These are phyloP conservation scores for Microplitis mediator DNA, from an alignment of 1,140 invertebrate genomes.

Conservation along the genomic window DNA sequence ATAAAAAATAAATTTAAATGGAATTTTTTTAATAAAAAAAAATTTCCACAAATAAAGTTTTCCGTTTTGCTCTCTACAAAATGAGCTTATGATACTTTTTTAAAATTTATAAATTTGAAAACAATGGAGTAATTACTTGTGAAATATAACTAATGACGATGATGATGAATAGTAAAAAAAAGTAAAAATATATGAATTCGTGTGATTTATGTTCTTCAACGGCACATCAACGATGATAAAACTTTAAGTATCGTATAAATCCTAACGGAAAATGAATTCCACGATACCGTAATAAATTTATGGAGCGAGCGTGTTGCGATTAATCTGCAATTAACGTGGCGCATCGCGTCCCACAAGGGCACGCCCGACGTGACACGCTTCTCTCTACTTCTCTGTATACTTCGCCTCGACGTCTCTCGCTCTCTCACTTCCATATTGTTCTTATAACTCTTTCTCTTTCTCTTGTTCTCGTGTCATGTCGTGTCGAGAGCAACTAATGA, in stretches of 20 bases:
- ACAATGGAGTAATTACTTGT: too few relatives aligned
- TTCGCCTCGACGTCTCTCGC: neutral
- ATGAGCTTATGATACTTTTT: too few relatives aligned
- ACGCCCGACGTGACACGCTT: conserved; percentile 21
- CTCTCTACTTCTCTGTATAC: neutral
- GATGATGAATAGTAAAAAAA: neutral
- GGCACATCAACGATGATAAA: conserved; percentile 1
- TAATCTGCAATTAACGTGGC: conserved; percentile 24
- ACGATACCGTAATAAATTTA: conserved; percentile 21
- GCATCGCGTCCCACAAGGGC: conserved; percentile 17
- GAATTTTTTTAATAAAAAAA: too few relatives aligned
- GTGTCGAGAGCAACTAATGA: conserved; percentile 18
- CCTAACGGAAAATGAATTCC: neutral
- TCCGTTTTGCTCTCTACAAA: too few relatives aligned
- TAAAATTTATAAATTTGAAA: too few relatives aligned
- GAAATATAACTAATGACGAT: neutral
- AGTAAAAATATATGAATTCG: neutral
- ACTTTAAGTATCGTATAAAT: conserved; percentile 10
- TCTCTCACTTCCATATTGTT: neutral
- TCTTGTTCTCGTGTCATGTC: neutral
- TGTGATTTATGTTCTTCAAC: conserved; percentile 1
- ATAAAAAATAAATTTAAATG: too few relatives aligned
- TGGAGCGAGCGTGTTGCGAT: conserved; percentile 18
- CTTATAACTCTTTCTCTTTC: too few relatives aligned
- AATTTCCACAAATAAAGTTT: too few relatives aligned